Evolutionary conservation across 2,113 vertebrate species (phyloP).

Genomic region (Thunnus thynnus): DNA sequence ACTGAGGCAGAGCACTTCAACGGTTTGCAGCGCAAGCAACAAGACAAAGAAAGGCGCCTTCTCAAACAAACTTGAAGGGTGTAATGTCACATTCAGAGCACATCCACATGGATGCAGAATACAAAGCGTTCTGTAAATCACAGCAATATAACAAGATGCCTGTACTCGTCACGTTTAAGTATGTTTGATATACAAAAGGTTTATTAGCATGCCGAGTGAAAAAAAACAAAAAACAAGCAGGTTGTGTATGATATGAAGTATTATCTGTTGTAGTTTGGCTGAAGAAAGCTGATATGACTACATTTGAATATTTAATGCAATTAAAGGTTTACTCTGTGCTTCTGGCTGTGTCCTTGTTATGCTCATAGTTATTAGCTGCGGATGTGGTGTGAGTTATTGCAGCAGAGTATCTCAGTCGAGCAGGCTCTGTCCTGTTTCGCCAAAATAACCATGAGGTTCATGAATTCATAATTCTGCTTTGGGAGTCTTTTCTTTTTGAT

Average conservation of each 20-base stretch:
- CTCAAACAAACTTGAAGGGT: conserved; percentile 5
- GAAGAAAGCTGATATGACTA: conserved; percentile 25
- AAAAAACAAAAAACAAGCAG: neutral
- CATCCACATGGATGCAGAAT: conserved; percentile 4
- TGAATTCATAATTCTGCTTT: conserved; percentile 55
- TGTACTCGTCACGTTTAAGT: neutral
- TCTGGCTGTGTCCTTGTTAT: conserved; percentile 28
- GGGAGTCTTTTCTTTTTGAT: conserved; percentile 46
- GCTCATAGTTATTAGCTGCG: conserved; percentile 26
- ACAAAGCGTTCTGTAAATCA: conserved; percentile 12
- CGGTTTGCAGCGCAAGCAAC: conserved; percentile 33
- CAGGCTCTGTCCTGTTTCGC: conserved; percentile 23
- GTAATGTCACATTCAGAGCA: conserved; percentile 23
- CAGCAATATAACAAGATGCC: neutral
- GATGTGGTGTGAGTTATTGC: conserved; percentile 9
- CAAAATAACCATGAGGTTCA: conserved; percentile 61
- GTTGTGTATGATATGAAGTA: neutral
- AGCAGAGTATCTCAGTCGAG: conserved; percentile 12
- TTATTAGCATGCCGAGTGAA: neutral
- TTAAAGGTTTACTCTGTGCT: conserved; percentile 49
- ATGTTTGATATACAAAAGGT: neutral
- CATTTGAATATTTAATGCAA: conserved; percentile 65
- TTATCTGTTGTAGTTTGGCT: conserved; percentile 12
- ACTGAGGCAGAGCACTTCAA: conserved; percentile 29
- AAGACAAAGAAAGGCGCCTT: conserved; percentile 13